A percentile compares a stretch with the other conserved stretches of the same genome.
Evolutionary conservation across 2,797 vertebrate species (phyloP).

Genomic region (Galagoides demidoff): DNA sequence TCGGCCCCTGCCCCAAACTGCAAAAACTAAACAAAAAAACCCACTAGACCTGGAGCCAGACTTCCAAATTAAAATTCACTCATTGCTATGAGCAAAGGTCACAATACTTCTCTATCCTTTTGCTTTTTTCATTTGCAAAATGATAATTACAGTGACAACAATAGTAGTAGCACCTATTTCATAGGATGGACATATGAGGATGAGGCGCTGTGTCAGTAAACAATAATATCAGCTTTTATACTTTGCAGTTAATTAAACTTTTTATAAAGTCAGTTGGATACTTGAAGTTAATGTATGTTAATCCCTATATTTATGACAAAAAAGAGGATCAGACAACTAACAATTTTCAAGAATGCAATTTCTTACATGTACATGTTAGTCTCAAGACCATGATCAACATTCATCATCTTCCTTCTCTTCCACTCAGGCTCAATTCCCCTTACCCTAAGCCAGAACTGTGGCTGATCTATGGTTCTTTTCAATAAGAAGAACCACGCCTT

Average conservation of each 20-base stretch:
- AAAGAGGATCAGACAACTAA: neutral
- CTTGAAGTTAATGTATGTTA: neutral
- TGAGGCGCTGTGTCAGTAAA: neutral
- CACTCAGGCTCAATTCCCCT: neutral
- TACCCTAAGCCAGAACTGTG: neutral
- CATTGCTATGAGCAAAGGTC: neutral
- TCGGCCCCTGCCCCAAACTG: too few species aligned
- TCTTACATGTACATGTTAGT: neutral
- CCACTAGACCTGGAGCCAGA: neutral
- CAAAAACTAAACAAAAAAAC: too few species aligned
- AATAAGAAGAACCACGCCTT: neutral
- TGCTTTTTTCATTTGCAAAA: neutral
- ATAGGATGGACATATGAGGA: neutral
- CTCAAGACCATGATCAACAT: neutral
- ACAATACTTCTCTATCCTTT: neutral
- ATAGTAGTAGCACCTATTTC: neutral
- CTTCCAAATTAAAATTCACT: neutral
- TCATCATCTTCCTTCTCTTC: neutral
- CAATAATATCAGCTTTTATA: neutral
- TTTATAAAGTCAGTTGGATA: neutral
- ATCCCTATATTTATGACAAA: neutral
- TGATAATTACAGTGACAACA: neutral
- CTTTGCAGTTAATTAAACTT: neutral
- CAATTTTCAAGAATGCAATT: neutral
- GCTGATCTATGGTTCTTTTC: neutral